These are phyloP conservation scores for Parelbella ahira DNA, from an alignment of 2,888 invertebrate genomes.

Conservation along the genomic window DNA sequence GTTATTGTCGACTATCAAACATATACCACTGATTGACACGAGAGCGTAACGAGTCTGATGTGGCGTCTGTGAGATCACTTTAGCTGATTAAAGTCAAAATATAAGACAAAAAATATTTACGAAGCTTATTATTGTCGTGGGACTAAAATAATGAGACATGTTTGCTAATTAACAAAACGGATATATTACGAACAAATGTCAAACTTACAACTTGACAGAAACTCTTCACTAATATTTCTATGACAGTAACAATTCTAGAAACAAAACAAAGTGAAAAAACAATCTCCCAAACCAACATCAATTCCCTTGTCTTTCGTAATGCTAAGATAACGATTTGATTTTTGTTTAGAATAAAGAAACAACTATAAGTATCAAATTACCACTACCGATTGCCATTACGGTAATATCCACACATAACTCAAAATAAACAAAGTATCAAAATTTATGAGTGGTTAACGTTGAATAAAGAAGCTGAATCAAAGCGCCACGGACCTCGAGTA, in stretches of 20 bases:
- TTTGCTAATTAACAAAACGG: too few relatives aligned
- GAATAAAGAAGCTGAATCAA: conserved; percentile 75
- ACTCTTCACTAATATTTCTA: too few relatives aligned
- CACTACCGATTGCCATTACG: conserved; percentile 77
- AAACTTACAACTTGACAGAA: too few relatives aligned
- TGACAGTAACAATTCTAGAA: too few relatives aligned
- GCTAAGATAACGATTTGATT: conserved; percentile 21
- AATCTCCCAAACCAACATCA: neutral
- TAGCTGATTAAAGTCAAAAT: conserved; percentile 64
- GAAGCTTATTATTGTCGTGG: conserved; percentile 2
- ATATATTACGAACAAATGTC: too few relatives aligned
- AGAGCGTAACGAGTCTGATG: conserved; percentile 51
- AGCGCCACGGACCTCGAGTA: conserved; percentile 69
- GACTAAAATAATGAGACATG: neutral
- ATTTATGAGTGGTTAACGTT: conserved; percentile 73
- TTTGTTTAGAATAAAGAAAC: conserved; percentile 24
- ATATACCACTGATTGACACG: conserved; percentile 60
- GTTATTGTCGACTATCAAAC: conserved; percentile 48
- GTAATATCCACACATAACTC: conserved; percentile 76
- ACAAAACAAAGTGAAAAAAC: too few relatives aligned
- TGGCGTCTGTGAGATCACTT: conserved; percentile 49
- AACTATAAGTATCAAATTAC: conserved; percentile 68
- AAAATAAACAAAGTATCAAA: conserved; percentile 73
- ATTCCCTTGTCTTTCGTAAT: neutral
- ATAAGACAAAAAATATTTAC: conserved; percentile 41